phyloP scores from a whole-genome alignment of 2,113 vertebrate species.

The Chamaetylas fuelleborni region DNA sequence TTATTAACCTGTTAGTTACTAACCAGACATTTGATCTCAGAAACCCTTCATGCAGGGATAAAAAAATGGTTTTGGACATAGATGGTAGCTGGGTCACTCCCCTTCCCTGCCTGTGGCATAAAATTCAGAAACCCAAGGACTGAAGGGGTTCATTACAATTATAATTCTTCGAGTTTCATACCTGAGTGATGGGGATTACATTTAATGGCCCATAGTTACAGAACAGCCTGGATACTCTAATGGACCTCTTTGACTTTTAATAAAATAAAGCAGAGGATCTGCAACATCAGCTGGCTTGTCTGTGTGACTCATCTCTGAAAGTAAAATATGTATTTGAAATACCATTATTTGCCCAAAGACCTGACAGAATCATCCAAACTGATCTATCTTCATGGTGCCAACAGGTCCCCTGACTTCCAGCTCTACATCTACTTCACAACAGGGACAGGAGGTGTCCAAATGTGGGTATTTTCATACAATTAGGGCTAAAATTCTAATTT shows the following conservation, averaged over 20 bases:
- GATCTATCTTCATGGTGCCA: background rate
- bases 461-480: background rate
- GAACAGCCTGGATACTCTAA: background rate
- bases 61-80: background rate
- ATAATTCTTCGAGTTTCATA: background rate
- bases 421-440: background rate
- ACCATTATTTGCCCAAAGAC: background rate
- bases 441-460: rapidly evolving
- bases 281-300: background rate
- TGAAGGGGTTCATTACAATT: background rate
- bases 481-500: background rate
- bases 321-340: background rate
- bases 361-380: background rate
- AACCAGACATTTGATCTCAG: background rate
- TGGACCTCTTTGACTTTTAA: background rate
- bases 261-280: background rate
- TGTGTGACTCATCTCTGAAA: background rate
- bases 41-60: background rate
- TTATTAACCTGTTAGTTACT: background rate
- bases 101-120: background rate
- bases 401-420: background rate
- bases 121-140: background rate
- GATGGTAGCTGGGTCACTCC: background rate
- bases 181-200: background rate
- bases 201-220: background rate